A percentile compares a stretch with the other conserved stretches of the same genome.
These are phyloP conservation scores for Leucoma salicis DNA, from an alignment of 2,888 invertebrate species.

Conservation along the genomic window DNA sequence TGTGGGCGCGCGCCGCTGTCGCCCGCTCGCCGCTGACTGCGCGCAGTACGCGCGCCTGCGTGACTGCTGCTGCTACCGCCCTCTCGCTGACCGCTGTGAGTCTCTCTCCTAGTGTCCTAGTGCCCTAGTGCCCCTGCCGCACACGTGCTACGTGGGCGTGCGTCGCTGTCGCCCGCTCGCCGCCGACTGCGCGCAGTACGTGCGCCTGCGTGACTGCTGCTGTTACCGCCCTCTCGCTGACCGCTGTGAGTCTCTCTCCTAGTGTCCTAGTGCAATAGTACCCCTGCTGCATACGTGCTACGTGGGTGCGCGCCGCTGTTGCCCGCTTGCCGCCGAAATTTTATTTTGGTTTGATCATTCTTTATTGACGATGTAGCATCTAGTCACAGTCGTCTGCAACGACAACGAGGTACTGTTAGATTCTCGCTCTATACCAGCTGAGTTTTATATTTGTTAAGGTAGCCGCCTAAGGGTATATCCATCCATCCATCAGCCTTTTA, in stretches of 20 bases:
- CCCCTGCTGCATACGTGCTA: slow-evolving; percentile 87
- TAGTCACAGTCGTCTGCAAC: too few relatives aligned
- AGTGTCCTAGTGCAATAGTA: too few relatives aligned
- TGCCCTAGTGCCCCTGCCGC: too few relatives aligned
- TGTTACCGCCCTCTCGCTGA: slow-evolving; percentile 83
- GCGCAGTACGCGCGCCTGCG: slow-evolving; percentile 83
- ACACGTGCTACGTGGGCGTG: slow-evolving; percentile 85
- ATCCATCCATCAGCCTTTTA: too few relatives aligned
- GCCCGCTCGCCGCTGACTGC: slow-evolving; percentile 83
- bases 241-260: slow-evolving; percentile 85
- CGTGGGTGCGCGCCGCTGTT: slow-evolving; percentile 83
- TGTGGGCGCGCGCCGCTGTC: slow-evolving; percentile 83
- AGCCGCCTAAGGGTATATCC: too few relatives aligned
- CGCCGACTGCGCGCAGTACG: slow-evolving; percentile 84
- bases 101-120: slow-evolving; percentile 85
- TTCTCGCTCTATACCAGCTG: too few relatives aligned
- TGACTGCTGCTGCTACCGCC: slow-evolving; percentile 85
- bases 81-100: slow-evolving; percentile 84
- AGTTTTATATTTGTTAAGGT: too few relatives aligned
- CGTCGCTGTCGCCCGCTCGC: slow-evolving; percentile 83
- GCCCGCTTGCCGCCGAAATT: slow-evolving; percentile 81
- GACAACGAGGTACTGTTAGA: too few relatives aligned
- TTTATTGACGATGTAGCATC: too few relatives aligned
- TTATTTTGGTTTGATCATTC: too few relatives aligned
- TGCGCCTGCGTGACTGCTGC: slow-evolving; percentile 84